Conservation (phyloP, 2,888 invertebrate genomes). For the Altica lythri region DNA sequence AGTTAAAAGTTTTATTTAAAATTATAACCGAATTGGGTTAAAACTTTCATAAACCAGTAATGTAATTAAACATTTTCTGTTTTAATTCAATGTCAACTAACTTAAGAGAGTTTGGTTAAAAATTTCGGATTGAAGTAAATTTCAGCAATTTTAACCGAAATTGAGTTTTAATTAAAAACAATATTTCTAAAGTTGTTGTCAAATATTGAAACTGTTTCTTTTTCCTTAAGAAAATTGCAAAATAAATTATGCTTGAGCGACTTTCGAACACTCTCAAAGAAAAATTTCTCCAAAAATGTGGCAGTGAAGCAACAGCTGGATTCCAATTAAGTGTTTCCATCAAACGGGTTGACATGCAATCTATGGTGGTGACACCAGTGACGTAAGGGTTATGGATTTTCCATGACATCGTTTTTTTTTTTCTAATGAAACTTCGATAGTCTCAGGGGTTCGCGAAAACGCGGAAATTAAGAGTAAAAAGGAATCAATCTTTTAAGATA, state of each 20-base stretch:
- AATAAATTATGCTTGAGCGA: constrained; percentile 1
- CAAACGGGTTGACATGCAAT: constrained; percentile 19
- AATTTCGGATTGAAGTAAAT: no score
- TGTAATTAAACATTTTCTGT: no score
- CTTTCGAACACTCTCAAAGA: neutral
- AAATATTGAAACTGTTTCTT: neutral
- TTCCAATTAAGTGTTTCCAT: constrained; percentile 17
- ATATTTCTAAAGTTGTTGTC: neutral
- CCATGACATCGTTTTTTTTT: constrained; percentile 14
- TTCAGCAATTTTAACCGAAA: no score
- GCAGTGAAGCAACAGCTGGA: constrained; percentile 15
- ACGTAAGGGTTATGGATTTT: constrained; percentile 22
- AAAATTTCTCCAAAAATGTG: constrained; percentile 2
- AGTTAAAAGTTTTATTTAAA: no score
- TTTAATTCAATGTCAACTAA: no score
- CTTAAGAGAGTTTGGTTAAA: no score
- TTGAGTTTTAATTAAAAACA: no score
- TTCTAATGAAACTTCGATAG: constrained; percentile 10
- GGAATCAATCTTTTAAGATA: constrained; percentile 10
- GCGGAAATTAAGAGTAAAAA: neutral
- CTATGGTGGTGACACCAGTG: constrained; percentile 22
- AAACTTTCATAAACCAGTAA: no score
- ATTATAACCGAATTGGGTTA: no score
- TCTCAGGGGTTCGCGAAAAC: neutral
- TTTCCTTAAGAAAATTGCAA: constrained; percentile 2